Evolutionary conservation across 2,113 vertebrate genomes (phyloP), one percentile per base, ranked within the genome.

Genomic region (Arvicanthis niloticus): DNA sequence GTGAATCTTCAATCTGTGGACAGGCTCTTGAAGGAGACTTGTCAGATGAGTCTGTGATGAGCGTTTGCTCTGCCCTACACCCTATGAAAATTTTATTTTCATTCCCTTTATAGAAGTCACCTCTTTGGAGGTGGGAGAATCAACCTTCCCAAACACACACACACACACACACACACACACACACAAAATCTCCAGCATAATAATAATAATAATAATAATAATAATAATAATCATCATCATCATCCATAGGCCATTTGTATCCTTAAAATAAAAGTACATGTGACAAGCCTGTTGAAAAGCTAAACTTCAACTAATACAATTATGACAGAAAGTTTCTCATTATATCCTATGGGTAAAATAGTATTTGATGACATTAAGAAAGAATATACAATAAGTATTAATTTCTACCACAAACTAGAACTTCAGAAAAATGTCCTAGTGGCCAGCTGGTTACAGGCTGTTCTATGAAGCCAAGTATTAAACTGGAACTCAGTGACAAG

Each of bases 1-100:
- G 98, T 97, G 98, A 99, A 99, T 99, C 98, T 98, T 99, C 98
- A 98, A 89, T 98, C 97, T 99, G 97, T 86, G 97, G 98, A 98
- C 42, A 98, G 97, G 88, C 88, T 96, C 97, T 98, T 97, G 96
- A 98, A 98, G 98, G 97, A 98, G 97, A 96, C 98, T 98, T 99
- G 98, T 98, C 98, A 98, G 96, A 98, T 95, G 97, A 98, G 97
- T 92, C 96, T 98, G 95, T 80, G 81, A 88, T 94, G 96, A 98
- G 94, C 78, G 48, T 98, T 99, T 98, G 97, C 97, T 98, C 95
- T 98, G 89, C 93, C 91, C 97, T 92, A 97, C 8, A 96, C 26
- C 31, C 84, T 95, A 97, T 98, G 93, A 98, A 98, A 98, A 90
- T 97, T 98, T 98, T 13, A 97, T 98, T 97, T 98, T 97, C 42